A percentile compares a stretch with the other conserved stretches of the same genome.
Evolutionary conservation across 2,888 invertebrate genomes (phyloP).

Genomic region (Drosophila leonis): DNA sequence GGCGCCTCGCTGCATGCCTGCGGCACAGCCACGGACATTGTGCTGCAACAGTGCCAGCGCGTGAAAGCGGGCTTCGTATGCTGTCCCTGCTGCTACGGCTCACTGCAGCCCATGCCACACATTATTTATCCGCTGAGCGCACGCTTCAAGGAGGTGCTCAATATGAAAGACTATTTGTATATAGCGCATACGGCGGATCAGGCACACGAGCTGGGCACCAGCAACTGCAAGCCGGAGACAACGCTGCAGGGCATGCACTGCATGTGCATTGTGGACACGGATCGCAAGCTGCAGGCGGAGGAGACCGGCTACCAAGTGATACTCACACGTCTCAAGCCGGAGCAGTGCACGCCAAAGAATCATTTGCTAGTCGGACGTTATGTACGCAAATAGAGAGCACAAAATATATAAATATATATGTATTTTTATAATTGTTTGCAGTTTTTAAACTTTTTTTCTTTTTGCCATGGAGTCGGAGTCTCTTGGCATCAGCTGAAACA

Average conservation of each 20-base stretch:
- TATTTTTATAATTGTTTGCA: neutral
- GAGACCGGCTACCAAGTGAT: slow-evolving; percentile 91
- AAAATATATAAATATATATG: slow-evolving; percentile 11
- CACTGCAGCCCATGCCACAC: slow-evolving; percentile 91
- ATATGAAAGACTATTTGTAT: slow-evolving; percentile 89
- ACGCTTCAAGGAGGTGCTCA: slow-evolving; percentile 86
- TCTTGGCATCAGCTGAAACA: neutral
- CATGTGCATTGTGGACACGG: slow-evolving; percentile 95
- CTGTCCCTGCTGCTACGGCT: slow-evolving; percentile 98
- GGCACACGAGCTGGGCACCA: slow-evolving; percentile 89
- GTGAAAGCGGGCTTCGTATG: slow-evolving; percentile 93
- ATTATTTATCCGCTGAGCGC: slow-evolving; percentile 93
- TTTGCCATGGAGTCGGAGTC: neutral
- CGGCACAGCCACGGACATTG: slow-evolving; percentile 97
- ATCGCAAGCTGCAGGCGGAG: slow-evolving; percentile 91
- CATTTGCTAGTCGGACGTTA: slow-evolving; percentile 83
- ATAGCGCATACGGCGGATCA: slow-evolving; percentile 97
- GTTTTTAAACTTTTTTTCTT: neutral
- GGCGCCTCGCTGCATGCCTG: slow-evolving; percentile 97
- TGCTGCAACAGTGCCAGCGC: slow-evolving; percentile 92
- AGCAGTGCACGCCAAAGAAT: slow-evolving; percentile 96
- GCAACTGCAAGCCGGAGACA: slow-evolving; percentile 83
- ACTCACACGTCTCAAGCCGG: slow-evolving; percentile 91
- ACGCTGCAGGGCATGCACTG: slow-evolving; percentile 92
- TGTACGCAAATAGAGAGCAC: slow-evolving; percentile 22